These are phyloP conservation scores for Erannis defoliaria DNA, from an alignment of 2,888 invertebrate species.

Conservation along the genomic window DNA sequence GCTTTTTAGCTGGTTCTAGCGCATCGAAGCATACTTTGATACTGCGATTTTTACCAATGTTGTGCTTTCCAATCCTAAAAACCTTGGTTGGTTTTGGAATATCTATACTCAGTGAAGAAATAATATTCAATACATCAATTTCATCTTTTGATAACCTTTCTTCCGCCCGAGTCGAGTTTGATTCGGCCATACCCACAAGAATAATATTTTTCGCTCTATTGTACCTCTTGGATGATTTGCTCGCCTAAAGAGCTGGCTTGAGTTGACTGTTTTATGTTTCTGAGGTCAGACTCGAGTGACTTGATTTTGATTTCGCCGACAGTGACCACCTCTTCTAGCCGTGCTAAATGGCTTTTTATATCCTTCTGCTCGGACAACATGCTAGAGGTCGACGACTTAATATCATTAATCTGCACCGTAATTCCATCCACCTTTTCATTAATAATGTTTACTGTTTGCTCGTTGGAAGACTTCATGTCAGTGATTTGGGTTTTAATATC, in stretches of 20 bases:
- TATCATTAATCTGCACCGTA: conserved; percentile 8
- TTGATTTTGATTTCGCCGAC: conserved; percentile 17
- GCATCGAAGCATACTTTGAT: conserved; percentile 43
- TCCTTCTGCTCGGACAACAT: conserved; percentile 15
- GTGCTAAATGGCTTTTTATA: conserved; percentile 16
- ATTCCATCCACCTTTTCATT: conserved; percentile 12
- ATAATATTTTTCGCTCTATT: conserved; percentile 45
- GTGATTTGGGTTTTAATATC: conserved; percentile 12
- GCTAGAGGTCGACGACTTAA: conserved; percentile 6
- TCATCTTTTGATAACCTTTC: conserved; percentile 30
- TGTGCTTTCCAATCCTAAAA: conserved; percentile 46
- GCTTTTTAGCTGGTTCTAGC: conserved; percentile 28
- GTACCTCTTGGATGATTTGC: conserved; percentile 13
- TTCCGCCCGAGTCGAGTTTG: conserved; percentile 24
- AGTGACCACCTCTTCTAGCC: conserved; percentile 7
- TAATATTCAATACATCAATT: conserved; percentile 31
- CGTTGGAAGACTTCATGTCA: conserved; percentile 12
- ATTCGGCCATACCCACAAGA: conserved; percentile 44
- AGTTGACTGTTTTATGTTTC: background rate
- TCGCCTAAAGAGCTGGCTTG: conserved; percentile 7
- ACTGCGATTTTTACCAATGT: conserved; percentile 35
- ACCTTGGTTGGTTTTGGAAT: conserved; percentile 41
- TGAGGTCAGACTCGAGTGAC: conserved; percentile 16
- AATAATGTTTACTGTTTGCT: conserved; percentile 12
- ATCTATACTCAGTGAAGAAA: conserved; percentile 22